These are phyloP conservation scores for Drosophila robusta DNA, from an alignment of 2,888 invertebrate species.

Conservation along the genomic window DNA sequence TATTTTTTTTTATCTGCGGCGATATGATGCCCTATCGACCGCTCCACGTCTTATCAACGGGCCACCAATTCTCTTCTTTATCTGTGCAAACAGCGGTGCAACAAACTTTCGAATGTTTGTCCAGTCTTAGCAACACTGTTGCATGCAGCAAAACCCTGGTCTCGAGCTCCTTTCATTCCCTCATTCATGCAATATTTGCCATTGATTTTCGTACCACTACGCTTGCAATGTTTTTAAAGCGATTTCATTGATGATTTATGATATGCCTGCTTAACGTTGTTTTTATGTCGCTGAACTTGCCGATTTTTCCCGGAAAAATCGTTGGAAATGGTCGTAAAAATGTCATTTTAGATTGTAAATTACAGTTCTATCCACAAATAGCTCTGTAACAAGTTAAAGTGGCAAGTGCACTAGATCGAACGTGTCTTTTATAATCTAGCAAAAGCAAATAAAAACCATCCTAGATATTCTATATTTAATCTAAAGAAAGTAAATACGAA, in stretches of 20 bases:
- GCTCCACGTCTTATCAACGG: constrained; percentile 59
- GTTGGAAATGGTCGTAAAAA: constrained; percentile 57
- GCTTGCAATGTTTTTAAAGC: constrained; percentile 21
- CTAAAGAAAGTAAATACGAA: not conserved
- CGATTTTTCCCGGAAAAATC: constrained; percentile 31
- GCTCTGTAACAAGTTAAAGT: constrained; percentile 61
- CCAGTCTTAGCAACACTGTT: constrained; percentile 79
- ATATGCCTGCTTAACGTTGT: constrained; percentile 25
- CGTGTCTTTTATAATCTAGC: constrained; percentile 18
- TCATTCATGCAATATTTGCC: constrained; percentile 60
- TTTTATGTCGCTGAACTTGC: constrained; percentile 40
- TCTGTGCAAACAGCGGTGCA: constrained; percentile 61
- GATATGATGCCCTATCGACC: constrained; percentile 69
- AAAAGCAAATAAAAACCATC: not conserved
- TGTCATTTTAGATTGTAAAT: constrained; percentile 50
- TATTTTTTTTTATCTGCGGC: constrained; percentile 51
- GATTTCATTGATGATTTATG: constrained; percentile 66
- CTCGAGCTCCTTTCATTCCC: constrained; percentile 10
- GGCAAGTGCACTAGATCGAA: constrained; percentile 26
- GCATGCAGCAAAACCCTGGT: constrained; percentile 38
- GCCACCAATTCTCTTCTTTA: constrained; percentile 59
- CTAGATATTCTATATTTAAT: not conserved
- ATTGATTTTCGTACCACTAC: constrained; percentile 26
- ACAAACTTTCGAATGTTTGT: constrained; percentile 76
- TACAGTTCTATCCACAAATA: constrained; percentile 19